Evolutionary conservation across 2,888 invertebrate genomes (phyloP).

Genomic region (Limnephilus rhombicus): DNA sequence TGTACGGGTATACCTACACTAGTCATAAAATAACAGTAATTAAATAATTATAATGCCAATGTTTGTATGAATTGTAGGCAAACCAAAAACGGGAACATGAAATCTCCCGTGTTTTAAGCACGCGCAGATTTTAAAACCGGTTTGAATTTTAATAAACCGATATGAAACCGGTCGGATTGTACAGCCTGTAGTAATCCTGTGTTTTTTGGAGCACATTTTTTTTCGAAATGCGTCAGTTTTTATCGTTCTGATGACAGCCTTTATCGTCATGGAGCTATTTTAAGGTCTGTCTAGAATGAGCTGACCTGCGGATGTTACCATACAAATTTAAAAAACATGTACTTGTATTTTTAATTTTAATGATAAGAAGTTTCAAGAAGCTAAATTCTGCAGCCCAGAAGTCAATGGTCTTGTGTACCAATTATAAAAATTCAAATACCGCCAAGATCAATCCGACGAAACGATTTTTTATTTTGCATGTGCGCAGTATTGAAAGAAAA

Average conservation of each 20-base stretch:
- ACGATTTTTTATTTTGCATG: too few relatives aligned
- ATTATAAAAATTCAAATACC: too few relatives aligned
- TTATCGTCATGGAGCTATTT: not conserved
- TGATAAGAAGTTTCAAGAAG: not conserved
- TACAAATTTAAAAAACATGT: not conserved
- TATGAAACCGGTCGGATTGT: constrained; percentile 36
- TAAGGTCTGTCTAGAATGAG: not conserved
- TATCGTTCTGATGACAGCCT: constrained; percentile 37
- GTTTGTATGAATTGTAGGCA: not conserved
- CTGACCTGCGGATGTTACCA: not conserved
- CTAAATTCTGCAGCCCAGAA: not conserved
- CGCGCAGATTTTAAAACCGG: constrained; percentile 18
- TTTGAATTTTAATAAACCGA: constrained; percentile 38
- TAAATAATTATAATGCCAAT: not conserved
- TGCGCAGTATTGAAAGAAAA: too few relatives aligned
- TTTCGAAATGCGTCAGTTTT: constrained; percentile 31
- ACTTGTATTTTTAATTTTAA: not conserved
- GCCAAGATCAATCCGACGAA: too few relatives aligned
- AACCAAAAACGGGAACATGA: constrained; percentile 44
- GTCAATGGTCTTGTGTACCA: not conserved
- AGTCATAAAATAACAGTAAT: not conserved
- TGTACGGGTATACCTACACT: too few relatives aligned
- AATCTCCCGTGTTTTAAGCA: constrained; percentile 23
- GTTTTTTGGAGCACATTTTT: constrained; percentile 34
- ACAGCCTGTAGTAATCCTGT: constrained; percentile 31